Evolutionary conservation across 2,797 vertebrate species (phyloP).

Genomic region (Anas capensis): DNA sequence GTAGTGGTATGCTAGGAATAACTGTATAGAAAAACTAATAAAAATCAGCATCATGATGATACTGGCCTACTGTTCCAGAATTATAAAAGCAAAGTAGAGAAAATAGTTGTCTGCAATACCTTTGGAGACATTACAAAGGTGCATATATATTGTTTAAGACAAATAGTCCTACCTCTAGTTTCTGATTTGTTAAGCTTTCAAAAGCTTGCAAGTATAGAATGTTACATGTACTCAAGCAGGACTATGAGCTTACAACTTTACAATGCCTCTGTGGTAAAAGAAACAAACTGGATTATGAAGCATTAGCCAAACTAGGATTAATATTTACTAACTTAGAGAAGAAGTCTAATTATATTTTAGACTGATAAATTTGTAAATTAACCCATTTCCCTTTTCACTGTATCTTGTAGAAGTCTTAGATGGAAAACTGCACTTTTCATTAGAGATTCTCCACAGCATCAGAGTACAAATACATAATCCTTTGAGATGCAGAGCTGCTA

Average conservation of each 20-base stretch:
- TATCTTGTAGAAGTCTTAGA: neutral
- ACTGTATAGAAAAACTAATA: neutral
- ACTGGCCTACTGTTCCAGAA: neutral
- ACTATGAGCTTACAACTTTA: neutral
- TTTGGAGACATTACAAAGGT: neutral
- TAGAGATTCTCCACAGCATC: neutral
- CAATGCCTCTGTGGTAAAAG: neutral
- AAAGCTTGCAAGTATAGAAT: neutral
- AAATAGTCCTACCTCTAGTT: neutral
- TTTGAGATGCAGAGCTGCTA: neutral
- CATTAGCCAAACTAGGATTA: neutral
- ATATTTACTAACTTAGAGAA: neutral
- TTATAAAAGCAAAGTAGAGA: neutral
- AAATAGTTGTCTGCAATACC: neutral
- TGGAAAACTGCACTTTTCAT: neutral
- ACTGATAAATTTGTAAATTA: neutral
- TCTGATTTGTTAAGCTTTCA: neutral
- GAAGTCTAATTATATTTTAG: neutral
- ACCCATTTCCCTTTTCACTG: neutral
- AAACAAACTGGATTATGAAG: neutral
- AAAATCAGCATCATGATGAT: neutral
- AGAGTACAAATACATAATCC: fast-evolving
- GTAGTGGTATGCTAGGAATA: neutral
- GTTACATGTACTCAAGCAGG: neutral
- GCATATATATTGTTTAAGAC: neutral